Percentiles rank a stretch among this genome's conserved stretches.
Conservation (phyloP, 1,140 invertebrate species). For the Chrysomallon squamiferum region DNA sequence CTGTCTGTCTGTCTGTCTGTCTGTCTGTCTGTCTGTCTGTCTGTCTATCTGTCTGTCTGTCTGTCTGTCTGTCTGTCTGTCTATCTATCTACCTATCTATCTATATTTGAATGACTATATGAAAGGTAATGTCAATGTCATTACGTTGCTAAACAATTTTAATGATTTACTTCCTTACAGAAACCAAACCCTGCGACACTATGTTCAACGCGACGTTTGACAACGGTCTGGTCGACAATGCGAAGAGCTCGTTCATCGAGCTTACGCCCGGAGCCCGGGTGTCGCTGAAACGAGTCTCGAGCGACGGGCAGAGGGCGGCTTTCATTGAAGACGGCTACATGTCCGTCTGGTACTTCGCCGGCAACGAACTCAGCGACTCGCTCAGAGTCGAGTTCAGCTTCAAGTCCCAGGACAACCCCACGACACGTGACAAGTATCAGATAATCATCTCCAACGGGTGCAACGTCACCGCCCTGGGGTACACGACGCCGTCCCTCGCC, state of each 20-base stretch:
- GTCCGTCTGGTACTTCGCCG: slow-evolving; percentile 32
- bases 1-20: too few species aligned
- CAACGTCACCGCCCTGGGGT: slow-evolving; percentile 23
- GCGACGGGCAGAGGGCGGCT: slow-evolving; percentile 18
- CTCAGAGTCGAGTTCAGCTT: slow-evolving; percentile 14
- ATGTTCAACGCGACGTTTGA: slow-evolving; percentile 41
- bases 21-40: too few species aligned
- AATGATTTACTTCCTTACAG: too few species aligned
- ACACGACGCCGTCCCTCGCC: slow-evolving; percentile 28
- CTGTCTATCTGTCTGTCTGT: too few species aligned
- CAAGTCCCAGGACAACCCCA: slow-evolving; percentile 15
- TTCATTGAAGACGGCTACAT: slow-evolving; percentile 21
- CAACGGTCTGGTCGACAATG: slow-evolving; percentile 23
- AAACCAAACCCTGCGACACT: slow-evolving; percentile 25
- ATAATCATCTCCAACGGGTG: slow-evolving; percentile 35
- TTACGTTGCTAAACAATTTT: too few species aligned
- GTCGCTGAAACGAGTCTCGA: not conserved
- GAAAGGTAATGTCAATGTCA: too few species aligned
- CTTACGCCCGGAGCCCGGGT: slow-evolving; percentile 5
- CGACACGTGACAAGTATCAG: slow-evolving; percentile 25
- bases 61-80: too few species aligned
- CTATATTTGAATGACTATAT: too few species aligned
- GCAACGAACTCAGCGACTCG: slow-evolving; percentile 29
- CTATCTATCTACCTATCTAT: too few species aligned
- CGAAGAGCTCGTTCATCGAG: slow-evolving; percentile 29